Base-by-base conservation (phyloP, 2,113 vertebrate genomes). In the Pedetes capensis region DNA sequence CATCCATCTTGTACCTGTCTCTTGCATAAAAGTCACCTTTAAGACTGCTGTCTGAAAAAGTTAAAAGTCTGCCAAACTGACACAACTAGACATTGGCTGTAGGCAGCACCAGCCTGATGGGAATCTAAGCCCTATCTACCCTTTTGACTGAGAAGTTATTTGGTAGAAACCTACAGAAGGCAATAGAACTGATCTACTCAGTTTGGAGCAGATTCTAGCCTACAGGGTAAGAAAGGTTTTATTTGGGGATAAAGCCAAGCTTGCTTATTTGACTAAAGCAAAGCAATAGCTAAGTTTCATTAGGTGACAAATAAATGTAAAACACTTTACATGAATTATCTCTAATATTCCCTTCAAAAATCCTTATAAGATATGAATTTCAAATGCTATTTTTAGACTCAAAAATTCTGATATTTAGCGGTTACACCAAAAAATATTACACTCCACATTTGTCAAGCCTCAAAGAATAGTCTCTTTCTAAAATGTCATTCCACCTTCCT, bases 1-100 rank as follows among this genome's bases (percentile, higher is more conserved):
- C 18, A 64, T 32, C 71, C 16, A n/a, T 82, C 25, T 79, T 83
- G 8, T 0, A 23, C 25, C 6, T 71, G 16, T 6, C 13, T 84
- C 11, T 85, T 84, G 22, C 14, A 55, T 68, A 44, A 68, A 94
- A 96, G 61, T 91, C 32, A 72, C n/a, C 91, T 96, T 91, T n/a
- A 86, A 57, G 27, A 61, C n/a, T 18, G 1, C 29, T 49, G 13
- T 49, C 49, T 72, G 22, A 2, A 63, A 29, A 44, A 7, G 34
- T 47, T 78, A 17, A 63, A 91, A 94, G 18, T 39, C 23, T 91
- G 34, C 42, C 27, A 29, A 13, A 29, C 20, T 76, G 51, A 61
- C 63, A 32, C 34, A 59, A 9, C 20, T 32, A 83, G 51, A 37
- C 29, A 25, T 44, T 75, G 80, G 71, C 71, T 51, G 34, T 17